Evolutionary conservation across 2,888 invertebrate genomes (phyloP).

Genomic region (Blera fallax): DNA sequence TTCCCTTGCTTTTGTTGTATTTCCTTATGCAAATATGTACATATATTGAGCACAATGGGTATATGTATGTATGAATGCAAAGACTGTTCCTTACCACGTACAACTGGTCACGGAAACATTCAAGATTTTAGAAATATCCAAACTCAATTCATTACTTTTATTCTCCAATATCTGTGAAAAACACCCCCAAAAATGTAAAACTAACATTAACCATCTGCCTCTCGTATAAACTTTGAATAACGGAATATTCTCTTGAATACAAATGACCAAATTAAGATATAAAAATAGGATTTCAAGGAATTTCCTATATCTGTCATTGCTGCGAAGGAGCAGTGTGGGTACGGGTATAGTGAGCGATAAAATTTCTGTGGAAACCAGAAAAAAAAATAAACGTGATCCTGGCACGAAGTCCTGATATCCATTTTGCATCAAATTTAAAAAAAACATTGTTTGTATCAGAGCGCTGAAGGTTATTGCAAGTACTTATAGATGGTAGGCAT

Average conservation of each 20-base stretch:
- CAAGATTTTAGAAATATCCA: background rate
- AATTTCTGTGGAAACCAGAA: background rate
- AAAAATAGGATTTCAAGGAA: slow-evolving; percentile 1
- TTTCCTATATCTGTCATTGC: background rate
- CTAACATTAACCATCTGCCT: slow-evolving; percentile 45
- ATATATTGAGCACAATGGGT: too few relatives aligned
- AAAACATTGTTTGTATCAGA: too few relatives aligned
- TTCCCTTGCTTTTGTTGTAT: background rate
- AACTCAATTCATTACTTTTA: slow-evolving; percentile 20
- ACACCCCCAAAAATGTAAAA: slow-evolving; percentile 10
- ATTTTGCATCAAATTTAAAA: background rate
- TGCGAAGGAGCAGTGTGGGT: background rate
- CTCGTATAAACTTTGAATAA: slow-evolving; percentile 10
- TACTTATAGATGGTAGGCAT: background rate
- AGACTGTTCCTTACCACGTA: background rate
- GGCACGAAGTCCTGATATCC: background rate
- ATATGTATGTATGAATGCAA: too few relatives aligned
- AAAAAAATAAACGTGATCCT: slow-evolving; percentile 1
- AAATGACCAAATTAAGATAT: slow-evolving; percentile 40
- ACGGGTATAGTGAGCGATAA: slow-evolving; percentile 13
- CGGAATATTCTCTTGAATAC: slow-evolving; percentile 28
- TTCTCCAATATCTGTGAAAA: background rate
- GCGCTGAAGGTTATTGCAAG: too few relatives aligned
- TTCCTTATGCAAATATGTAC: background rate
- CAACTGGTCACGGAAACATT: background rate